Evolutionary conservation across 2,888 invertebrate species (phyloP).

Genomic region (Aproaerema taeniolella): DNA sequence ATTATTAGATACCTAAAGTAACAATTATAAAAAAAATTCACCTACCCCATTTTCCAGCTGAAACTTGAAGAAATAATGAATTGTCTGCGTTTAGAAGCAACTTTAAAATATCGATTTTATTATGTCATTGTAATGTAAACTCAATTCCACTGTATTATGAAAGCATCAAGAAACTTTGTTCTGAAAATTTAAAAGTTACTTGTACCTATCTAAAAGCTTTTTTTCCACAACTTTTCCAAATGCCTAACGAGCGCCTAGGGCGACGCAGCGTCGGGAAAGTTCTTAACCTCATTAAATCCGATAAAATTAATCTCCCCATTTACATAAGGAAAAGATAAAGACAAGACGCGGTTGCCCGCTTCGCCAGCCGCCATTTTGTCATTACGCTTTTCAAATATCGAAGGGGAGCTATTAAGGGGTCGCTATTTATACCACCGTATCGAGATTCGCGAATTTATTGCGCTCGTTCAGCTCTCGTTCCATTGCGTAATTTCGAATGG

Average conservation of each 20-base stretch:
- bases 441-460: slow-evolving; percentile 58
- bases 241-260: slow-evolving; percentile 40
- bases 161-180: too few species aligned
- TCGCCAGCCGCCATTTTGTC: slow-evolving; percentile 57
- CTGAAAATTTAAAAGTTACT: slow-evolving; percentile 31
- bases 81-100: too few species aligned
- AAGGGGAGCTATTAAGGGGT: slow-evolving; percentile 51
- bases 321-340: slow-evolving; percentile 76
- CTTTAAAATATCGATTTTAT: too few species aligned
- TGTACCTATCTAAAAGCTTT: slow-evolving; percentile 31
- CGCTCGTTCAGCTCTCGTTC: slow-evolving; percentile 58
- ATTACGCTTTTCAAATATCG: slow-evolving; percentile 50
- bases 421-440: slow-evolving; percentile 40
- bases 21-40: too few species aligned
- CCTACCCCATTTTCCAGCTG: too few species aligned
- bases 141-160: too few species aligned
- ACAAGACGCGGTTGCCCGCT: slow-evolving; percentile 52
- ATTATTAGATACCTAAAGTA: too few species aligned
- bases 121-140: too few species aligned
- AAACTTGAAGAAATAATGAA: too few species aligned
- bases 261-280: slow-evolving; percentile 61
- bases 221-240: slow-evolving; percentile 34
- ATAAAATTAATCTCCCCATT: slow-evolving; percentile 54
- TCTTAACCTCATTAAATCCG: slow-evolving; percentile 65
- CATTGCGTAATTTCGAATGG: slow-evolving; percentile 59